Base-by-base conservation (phyloP, 2,113 vertebrate genomes). In the Paramormyrops kingsleyae region DNA sequence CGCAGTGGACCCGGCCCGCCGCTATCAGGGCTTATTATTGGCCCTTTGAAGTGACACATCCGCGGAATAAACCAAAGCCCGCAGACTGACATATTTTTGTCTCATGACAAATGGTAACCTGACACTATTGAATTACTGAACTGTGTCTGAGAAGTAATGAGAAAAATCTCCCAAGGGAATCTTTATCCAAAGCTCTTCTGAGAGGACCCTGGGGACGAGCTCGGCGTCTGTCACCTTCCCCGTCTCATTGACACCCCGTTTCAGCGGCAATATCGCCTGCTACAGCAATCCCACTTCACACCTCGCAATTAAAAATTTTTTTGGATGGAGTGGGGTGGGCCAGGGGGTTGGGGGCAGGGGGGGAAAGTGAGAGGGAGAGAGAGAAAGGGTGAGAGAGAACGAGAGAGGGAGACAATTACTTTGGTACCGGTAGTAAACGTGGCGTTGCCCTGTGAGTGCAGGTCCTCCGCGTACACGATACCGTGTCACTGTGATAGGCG, bases 111-210 rank as follows among this genome's bases (percentile, higher is more conserved):
- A 97, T 94, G 94, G 97, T 96, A 98, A 97, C 96, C 97, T 96
- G 94, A 96, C 96, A 97, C 96, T 97, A 96, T 96, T 96, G 97
- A 98, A 97, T 99, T 98, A 97, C 97, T 96, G 97, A 98, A 97
- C 97, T 98, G 97, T 97, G 96, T 97, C 97, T 97, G 96, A 97
- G 95, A 97, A 97, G 97, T 98, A 99, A 99, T 99, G 97, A 98
- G 97, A 97, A 97, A 97, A 96, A 96, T 97, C 96, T 98, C 98
- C 96, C 97, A 93, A 88, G 96, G 96, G 98, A 97, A 97, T 97
- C 97, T 99, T 97, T 98, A 98, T 97, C 97, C 97, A 96, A 95
- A 95, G 96, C 97, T 97, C 95, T 95, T 97, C 94, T 90, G 96
- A 98, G 96, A 97, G 96, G 97, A 98, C 98, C 97, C 97, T 96